These are phyloP conservation scores for Euplagia quadripunctaria DNA, from an alignment of 2,888 invertebrate species.

Conservation along the genomic window DNA sequence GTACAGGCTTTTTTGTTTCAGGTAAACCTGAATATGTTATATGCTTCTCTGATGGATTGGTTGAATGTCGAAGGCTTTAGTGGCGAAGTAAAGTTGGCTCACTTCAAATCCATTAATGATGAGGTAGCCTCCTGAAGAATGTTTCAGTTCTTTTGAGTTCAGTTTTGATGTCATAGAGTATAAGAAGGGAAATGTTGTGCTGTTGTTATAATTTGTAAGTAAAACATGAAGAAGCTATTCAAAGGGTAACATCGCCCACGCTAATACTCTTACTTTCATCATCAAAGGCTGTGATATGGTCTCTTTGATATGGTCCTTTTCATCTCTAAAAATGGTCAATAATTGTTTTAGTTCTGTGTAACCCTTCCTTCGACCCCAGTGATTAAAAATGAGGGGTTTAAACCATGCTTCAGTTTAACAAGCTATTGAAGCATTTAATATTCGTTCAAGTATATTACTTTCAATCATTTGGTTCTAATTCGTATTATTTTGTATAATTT, in stretches of 20 bases:
- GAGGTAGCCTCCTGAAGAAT: slow-evolving; percentile 90
- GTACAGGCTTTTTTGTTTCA: slow-evolving; percentile 50
- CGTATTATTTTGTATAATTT: no score
- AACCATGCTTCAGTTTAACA: not conserved
- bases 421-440: not conserved
- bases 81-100: slow-evolving; percentile 91
- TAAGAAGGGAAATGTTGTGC: slow-evolving; percentile 26
- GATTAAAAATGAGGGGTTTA: slow-evolving; percentile 12
- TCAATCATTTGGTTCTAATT: no score
- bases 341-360: not conserved
- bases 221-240: not conserved
- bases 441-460: no score
- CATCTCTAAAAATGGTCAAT: not conserved
- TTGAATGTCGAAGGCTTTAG: slow-evolving; percentile 95
- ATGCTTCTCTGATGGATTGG: slow-evolving; percentile 96
- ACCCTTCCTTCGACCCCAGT: not conserved
- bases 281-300: not conserved
- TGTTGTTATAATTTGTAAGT: slow-evolving; percentile 33
- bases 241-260: not conserved
- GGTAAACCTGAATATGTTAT: slow-evolving; percentile 97
- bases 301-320: not conserved
- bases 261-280: not conserved
- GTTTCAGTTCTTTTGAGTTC: slow-evolving; percentile 57
- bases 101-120: slow-evolving; percentile 92
- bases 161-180: slow-evolving; percentile 32